These are phyloP conservation scores for Sesamia nonagrioides DNA, from an alignment of 1,140 invertebrate genomes.

Conservation along the genomic window DNA sequence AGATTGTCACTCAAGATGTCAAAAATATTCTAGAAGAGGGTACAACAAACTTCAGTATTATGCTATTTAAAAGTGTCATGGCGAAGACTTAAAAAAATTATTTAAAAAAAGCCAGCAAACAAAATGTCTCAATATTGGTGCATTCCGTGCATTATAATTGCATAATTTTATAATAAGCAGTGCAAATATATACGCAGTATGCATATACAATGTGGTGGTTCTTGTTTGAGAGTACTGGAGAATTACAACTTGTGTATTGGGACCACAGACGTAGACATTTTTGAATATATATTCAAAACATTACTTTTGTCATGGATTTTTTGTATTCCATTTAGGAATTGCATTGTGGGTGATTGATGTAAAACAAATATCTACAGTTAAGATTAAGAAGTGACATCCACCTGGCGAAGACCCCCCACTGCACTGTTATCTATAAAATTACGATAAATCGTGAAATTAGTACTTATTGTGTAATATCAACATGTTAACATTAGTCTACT, in stretches of 20 bases:
- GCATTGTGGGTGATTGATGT: constrained; percentile 13
- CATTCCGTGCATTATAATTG: constrained; percentile 73
- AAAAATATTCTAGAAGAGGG: background rate
- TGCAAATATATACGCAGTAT: constrained; percentile 76
- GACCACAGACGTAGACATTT: background rate
- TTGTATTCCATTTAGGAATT: background rate
- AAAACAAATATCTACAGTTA: constrained; percentile 30
- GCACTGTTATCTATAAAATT: constrained; percentile 68
- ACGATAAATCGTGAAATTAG: constrained; percentile 52
- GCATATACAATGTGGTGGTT: constrained; percentile 52
- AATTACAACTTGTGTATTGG: background rate
- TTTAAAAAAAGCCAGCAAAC: constrained; percentile 73
- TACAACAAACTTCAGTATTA: background rate
- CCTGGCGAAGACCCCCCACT: constrained; percentile 52
- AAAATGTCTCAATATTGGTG: constrained; percentile 71
- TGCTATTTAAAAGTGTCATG: constrained; percentile 17
- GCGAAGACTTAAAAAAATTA: constrained; percentile 60
- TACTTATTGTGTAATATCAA: constrained; percentile 38
- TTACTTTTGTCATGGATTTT: constrained; percentile 7
- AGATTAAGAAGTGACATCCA: constrained; percentile 52
- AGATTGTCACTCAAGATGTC: no score
- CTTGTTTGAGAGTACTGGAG: constrained; percentile 34
- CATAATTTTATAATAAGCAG: constrained; percentile 80
- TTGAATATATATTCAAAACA: constrained; percentile 18
- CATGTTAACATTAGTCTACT: constrained; percentile 55